These are phyloP conservation scores for Pseudochirops corinnae DNA, from an alignment of 2,797 vertebrate genomes.

Conservation along the genomic window DNA sequence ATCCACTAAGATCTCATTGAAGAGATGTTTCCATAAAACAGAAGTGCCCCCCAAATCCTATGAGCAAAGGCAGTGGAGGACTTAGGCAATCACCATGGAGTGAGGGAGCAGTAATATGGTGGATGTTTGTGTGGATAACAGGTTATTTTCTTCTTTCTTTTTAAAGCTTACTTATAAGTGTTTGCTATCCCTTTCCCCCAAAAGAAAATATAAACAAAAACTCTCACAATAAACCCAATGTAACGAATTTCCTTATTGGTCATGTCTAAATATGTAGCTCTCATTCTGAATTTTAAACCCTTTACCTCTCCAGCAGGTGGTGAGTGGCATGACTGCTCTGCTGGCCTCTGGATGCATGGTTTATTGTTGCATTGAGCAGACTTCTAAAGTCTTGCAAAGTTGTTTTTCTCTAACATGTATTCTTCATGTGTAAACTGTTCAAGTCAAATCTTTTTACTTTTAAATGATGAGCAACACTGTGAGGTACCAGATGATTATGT, in stretches of 20 bases:
- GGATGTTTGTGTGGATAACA: not conserved
- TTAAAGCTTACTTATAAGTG: not conserved
- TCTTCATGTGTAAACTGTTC: not conserved
- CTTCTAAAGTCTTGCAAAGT: not conserved
- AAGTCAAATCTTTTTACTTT: not conserved
- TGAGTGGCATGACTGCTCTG: not conserved
- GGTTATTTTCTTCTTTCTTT: not conserved
- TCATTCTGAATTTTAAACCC: not conserved
- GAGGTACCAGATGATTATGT: not conserved
- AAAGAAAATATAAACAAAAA: not conserved
- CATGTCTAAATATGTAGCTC: not conserved
- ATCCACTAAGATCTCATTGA: not conserved
- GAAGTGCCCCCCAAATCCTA: not conserved
- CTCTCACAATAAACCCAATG: not conserved
- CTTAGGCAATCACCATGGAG: not conserved
- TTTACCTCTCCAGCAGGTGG: not conserved
- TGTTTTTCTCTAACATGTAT: not conserved
- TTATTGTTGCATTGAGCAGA: not conserved
- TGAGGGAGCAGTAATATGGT: not conserved
- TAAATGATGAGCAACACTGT: not conserved
- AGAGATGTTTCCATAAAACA: not conserved
- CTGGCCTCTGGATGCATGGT: not conserved
- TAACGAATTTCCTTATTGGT: not conserved
- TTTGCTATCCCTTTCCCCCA: not conserved
- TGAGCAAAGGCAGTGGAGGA: not conserved